Conservation (phyloP, 2,797 vertebrate species). For the Pteropus rufus region DNA sequence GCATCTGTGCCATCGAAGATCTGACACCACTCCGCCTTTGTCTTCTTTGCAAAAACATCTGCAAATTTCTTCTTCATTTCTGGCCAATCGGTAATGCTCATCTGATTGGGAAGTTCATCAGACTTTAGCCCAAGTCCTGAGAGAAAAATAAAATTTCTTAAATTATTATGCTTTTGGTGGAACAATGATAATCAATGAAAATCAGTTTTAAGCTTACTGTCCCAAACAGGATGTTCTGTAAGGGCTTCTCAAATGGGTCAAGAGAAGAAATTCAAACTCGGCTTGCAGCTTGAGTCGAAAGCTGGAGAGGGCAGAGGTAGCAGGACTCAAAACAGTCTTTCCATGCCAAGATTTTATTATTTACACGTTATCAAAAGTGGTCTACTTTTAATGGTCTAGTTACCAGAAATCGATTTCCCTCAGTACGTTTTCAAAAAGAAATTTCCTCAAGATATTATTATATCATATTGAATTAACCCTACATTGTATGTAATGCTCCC, state of each 20-base stretch:
- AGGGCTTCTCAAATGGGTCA: neutral
- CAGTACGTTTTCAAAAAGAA: neutral
- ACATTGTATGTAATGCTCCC: neutral
- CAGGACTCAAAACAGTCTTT: neutral
- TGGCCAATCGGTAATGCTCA: conserved; percentile 89
- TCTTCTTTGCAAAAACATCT: conserved; percentile 88
- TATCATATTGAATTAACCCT: neutral
- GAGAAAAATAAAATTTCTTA: conserved; percentile 46
- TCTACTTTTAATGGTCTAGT: neutral
- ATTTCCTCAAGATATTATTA: neutral
- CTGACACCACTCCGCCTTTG: conserved; percentile 89
- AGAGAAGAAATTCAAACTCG: neutral
- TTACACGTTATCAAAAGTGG: neutral
- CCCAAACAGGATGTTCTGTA: neutral
- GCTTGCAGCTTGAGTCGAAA: neutral
- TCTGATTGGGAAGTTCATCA: conserved; percentile 87
- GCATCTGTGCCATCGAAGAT: conserved; percentile 92
- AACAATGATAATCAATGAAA: neutral
- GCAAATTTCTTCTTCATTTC: conserved; percentile 88
- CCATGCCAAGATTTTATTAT: neutral
- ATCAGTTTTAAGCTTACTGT: neutral
- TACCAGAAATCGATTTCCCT: conserved; percentile 16
- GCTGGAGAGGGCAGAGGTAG: neutral
- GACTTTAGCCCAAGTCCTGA: conserved; percentile 91
- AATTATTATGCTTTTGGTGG: neutral